Evolutionary conservation across 2,888 invertebrate species (phyloP), one percentile per base, ranked within the genome.

Genomic region (Brachycybe producta): DNA sequence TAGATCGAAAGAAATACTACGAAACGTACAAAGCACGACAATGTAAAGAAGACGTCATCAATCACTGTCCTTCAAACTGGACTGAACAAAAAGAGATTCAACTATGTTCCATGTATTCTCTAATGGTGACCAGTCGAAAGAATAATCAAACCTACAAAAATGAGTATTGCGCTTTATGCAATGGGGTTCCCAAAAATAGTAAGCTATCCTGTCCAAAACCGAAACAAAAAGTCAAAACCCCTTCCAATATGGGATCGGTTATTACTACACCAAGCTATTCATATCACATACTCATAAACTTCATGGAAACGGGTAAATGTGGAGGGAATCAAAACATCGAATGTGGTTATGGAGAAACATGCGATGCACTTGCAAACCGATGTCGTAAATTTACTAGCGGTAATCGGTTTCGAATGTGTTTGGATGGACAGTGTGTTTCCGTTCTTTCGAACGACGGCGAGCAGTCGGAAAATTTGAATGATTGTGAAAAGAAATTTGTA

Each of bases 131-230:
- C 61, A 15, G 49, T 36, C 3, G 30, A 26, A 36, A 52, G 43
- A 60, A 60, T 15, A 11, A 2, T 8, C 28, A 13, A 1, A 8
- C 21, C 19, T 44, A 44, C 19, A 28, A 44, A 49, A 72, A 72
- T 55, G 62, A 65, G 1, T 70, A 71, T 55, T 72, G 72, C 57
- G 72, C 70, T n/a, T 59, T 68, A 30, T 72, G 72, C 57, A 70
- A 70, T 5, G 27, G 36, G 2, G 39, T 21, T 17, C 13, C 26
- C 7, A n/a, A n/a, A n/a, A 5, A 17, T n/a, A n/a, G n/a, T n/a
- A n/a, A n/a, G n/a, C n/a, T n/a, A n/a, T n/a, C n/a, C n/a, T 48
- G 48, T 27, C 39, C 48, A 2, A 1, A 1, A n/a, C 2, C 19
- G 19, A n/a, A n/a, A n/a, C n/a, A n/a, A n/a, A n/a, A n/a, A n/a